Evolutionary conservation across 2,113 vertebrate genomes (phyloP).

Genomic region (Lathamus discolor): DNA sequence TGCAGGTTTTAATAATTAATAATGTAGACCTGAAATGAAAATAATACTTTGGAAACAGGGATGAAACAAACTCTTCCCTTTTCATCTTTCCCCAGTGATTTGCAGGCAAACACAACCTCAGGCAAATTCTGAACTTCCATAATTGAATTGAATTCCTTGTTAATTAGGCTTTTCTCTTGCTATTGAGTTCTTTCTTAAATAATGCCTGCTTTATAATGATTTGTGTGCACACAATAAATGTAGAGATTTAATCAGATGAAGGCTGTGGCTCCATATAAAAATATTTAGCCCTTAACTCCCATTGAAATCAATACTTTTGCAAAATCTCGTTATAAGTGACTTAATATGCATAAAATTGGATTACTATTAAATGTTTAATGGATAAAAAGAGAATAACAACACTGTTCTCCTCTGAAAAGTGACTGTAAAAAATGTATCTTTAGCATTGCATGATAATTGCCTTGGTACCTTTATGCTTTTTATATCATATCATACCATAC

Average conservation of each 20-base stretch:
- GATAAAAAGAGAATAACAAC: neutral
- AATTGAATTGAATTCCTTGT: slow-evolving; percentile 42
- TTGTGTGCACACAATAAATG: slow-evolving; percentile 32
- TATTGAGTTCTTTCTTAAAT: neutral
- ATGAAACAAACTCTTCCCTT: slow-evolving; percentile 14
- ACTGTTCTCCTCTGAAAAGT: neutral
- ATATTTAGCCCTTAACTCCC: slow-evolving; percentile 4
- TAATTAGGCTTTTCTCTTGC: slow-evolving; percentile 47
- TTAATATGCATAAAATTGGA: slow-evolving; percentile 7
- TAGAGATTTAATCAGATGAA: slow-evolving; percentile 26
- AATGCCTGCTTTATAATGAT: neutral
- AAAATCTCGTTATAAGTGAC: neutral
- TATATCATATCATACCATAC: neutral
- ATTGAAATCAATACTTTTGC: slow-evolving; percentile 43
- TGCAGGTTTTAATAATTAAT: slow-evolving; percentile 1
- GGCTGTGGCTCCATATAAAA: neutral
- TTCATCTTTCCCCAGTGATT: slow-evolving; percentile 22
- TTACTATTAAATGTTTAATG: neutral
- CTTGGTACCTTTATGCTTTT: neutral
- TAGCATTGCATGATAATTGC: neutral
- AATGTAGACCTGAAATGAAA: neutral
- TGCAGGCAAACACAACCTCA: slow-evolving; percentile 5
- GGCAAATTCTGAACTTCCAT: slow-evolving; percentile 39
- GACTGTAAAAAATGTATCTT: neutral
- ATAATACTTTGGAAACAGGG: neutral